Conservation (phyloP, 1,140 invertebrate species). For the Tetranychus cinnabarinus region DNA sequence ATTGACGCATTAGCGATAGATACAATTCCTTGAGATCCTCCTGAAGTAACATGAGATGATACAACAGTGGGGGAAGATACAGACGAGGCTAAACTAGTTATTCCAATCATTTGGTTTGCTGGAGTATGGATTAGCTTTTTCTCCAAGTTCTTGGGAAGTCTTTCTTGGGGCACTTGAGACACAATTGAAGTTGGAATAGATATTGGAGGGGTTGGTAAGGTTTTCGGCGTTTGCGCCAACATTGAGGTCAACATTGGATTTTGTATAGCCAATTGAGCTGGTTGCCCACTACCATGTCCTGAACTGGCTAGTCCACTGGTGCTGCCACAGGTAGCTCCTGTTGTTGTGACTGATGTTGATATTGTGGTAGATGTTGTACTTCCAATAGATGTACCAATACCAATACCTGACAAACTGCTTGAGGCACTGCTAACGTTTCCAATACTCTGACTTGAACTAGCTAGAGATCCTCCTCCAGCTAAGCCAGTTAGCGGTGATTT, state of each 20-base stretch:
- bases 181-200: slow-evolving; percentile 14
- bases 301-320: background rate
- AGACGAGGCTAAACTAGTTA: background rate
- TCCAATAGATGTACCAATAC: background rate
- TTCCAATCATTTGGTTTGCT: background rate
- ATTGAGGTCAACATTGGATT: slow-evolving; percentile 18
- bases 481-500: background rate
- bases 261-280: slow-evolving; percentile 12
- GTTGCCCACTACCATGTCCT: background rate
- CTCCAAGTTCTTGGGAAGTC: slow-evolving; percentile 16
- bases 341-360: background rate
- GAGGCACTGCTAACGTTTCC: background rate
- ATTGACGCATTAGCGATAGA: background rate
- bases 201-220: slow-evolving; percentile 13
- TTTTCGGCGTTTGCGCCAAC: slow-evolving; percentile 15
- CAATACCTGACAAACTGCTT: background rate
- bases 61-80: background rate
- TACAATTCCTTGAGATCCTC: background rate
- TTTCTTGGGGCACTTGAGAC: slow-evolving; percentile 15
- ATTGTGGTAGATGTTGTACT: background rate
- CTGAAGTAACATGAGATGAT: background rate
- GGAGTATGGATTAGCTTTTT: slow-evolving; percentile 15
- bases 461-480: background rate
- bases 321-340: background rate
- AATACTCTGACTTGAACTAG: background rate